phyloP scores from a whole-genome alignment of 2,888 invertebrate species.

The Aquatica leii region DNA sequence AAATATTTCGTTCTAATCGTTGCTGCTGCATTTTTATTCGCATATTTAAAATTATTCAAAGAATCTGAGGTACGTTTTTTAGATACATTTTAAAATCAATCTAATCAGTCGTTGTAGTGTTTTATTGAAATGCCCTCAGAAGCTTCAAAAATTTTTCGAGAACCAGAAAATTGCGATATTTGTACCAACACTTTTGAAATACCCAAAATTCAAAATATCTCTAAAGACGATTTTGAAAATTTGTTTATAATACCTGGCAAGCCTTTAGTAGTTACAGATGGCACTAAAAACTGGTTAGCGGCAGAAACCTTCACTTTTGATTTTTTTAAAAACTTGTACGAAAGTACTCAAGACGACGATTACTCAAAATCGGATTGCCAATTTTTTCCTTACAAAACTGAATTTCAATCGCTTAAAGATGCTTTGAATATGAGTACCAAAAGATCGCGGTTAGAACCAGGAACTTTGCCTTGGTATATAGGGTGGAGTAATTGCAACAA shows the following conservation, averaged over 20 bases:
- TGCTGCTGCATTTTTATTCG: neutral
- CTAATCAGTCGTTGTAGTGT: conserved; percentile 49
- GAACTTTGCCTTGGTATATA: conserved; percentile 68
- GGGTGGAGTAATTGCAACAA: conserved; percentile 95
- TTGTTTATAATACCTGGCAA: conserved; percentile 78
- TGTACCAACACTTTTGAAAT: conserved; percentile 73
- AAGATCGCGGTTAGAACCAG: conserved; percentile 67
- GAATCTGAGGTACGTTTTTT: conserved; percentile 35
- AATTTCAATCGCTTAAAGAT: conserved; percentile 78
- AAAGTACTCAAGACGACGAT: conserved; percentile 58
- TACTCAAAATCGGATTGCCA: conserved; percentile 72
- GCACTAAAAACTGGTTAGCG: conserved; percentile 83
- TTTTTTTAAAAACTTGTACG: conserved; percentile 84
- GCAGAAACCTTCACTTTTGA: conserved; percentile 69
- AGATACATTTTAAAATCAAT: neutral
- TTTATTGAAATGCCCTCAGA: conserved; percentile 54
- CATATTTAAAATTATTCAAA: conserved; percentile 2
- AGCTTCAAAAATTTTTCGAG: conserved; percentile 67
- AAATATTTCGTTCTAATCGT: conserved; percentile 13
- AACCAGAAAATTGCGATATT: conserved; percentile 82
- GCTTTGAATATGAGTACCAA: conserved; percentile 82
- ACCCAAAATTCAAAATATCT: conserved; percentile 71
- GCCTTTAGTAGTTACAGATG: conserved; percentile 89
- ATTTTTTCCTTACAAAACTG: conserved; percentile 93
- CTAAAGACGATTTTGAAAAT: conserved; percentile 74